Conservation (phyloP, 53 echinoderm and acorn worm species). For the Hippasteria phrygiana region DNA sequence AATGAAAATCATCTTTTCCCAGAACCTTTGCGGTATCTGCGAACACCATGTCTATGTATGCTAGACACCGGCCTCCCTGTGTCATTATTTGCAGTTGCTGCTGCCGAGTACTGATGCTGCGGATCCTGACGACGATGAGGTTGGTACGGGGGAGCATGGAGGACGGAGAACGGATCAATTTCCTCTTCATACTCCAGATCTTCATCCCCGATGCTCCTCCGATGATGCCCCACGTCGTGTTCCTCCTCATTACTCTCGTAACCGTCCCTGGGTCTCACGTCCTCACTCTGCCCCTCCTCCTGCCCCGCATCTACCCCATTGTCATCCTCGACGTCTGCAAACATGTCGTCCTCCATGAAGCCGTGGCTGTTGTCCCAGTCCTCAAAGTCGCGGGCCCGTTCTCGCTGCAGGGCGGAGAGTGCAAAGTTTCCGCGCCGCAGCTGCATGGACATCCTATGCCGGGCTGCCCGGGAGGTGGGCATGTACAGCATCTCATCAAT, state of each 20-base stretch:
- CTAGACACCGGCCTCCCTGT: not conserved
- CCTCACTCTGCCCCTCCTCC: conserved; percentile 1
- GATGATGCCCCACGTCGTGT: not conserved
- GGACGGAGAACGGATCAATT: not conserved
- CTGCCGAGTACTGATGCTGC: not conserved
- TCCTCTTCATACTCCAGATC: conserved; percentile 51
- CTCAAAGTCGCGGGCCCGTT: conserved; percentile 35
- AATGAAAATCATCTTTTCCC: conserved; percentile 16
- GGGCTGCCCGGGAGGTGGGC: conserved; percentile 51
- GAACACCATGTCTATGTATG: not conserved
- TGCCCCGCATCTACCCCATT: conserved; percentile 17
- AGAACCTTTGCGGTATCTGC: conserved; percentile 2
- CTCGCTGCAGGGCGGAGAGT: conserved; percentile 19
- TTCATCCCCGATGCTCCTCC: conserved; percentile 8
- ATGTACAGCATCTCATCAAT: conserved; percentile 44
- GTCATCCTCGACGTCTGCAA: conserved; percentile 40
- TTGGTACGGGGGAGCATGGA: conserved; percentile 8
- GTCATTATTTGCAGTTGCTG: not conserved
- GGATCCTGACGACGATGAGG: not conserved
- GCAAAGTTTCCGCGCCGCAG: conserved; percentile 63
- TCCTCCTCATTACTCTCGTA: conserved; percentile 12
- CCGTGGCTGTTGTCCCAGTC: conserved; percentile 24
- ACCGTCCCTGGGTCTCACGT: not conserved
- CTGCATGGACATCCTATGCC: conserved; percentile 39
- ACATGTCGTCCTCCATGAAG: conserved; percentile 53